A percentile compares a stretch with the other conserved stretches of the same genome.
Conservation (phyloP, 2,797 vertebrate genomes). For the Enteromius treurensis region DNA sequence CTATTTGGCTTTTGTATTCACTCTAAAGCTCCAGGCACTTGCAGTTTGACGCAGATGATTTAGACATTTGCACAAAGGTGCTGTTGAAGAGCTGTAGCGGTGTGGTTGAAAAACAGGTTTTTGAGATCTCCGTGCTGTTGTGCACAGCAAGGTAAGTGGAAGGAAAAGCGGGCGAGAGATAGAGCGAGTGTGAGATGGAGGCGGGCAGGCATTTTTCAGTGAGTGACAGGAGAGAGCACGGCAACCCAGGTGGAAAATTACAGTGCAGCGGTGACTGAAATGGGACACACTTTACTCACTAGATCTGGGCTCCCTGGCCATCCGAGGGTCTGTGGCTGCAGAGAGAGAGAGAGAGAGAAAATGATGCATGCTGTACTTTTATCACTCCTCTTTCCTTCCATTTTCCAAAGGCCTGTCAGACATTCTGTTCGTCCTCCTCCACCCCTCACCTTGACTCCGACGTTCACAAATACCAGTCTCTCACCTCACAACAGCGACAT, state of each 20-base stretch:
- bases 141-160: slow-evolving; percentile 22
- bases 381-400: slow-evolving; percentile 70
- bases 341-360: slow-evolving; percentile 51
- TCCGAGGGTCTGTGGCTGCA: slow-evolving; percentile 77
- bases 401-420: slow-evolving; percentile 61
- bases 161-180: neutral
- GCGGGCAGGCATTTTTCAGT: slow-evolving; percentile 64
- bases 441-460: slow-evolving; percentile 66
- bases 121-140: slow-evolving; percentile 7
- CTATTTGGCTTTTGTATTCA: neutral
- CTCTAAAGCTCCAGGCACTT: neutral
- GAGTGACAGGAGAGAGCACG: slow-evolving; percentile 67
- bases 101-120: slow-evolving; percentile 16
- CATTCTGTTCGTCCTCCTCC: slow-evolving; percentile 51
- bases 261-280: slow-evolving; percentile 71
- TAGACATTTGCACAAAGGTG: neutral
- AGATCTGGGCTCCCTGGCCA: slow-evolving; percentile 75
- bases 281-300: slow-evolving; percentile 75
- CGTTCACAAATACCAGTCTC: slow-evolving; percentile 64
- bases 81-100: neutral
- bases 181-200: slow-evolving; percentile 31
- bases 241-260: slow-evolving; percentile 77
- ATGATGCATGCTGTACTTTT: slow-evolving; percentile 65
- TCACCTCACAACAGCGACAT: slow-evolving; percentile 72
- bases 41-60: neutral